These are phyloP conservation scores for Eumerus sabulonum DNA, from an alignment of 2,888 invertebrate genomes.

Conservation along the genomic window DNA sequence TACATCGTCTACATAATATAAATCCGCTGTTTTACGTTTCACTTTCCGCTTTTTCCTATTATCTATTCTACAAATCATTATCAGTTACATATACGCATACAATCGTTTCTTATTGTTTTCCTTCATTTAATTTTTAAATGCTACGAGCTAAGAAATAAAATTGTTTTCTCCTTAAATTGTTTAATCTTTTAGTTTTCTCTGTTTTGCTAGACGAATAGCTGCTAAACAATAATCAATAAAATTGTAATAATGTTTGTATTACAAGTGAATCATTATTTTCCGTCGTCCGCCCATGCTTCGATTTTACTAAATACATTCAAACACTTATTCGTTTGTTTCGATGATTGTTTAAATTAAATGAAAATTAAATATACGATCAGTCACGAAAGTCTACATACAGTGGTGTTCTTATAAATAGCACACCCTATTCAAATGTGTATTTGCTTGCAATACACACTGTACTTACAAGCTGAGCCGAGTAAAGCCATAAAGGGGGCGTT, in stretches of 20 bases:
- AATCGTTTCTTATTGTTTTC: slow-evolving; percentile 33
- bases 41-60: slow-evolving; percentile 28
- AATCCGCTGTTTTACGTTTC: slow-evolving; percentile 49
- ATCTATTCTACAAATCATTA: slow-evolving; percentile 67
- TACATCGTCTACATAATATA: slow-evolving; percentile 39
- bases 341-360: slow-evolving; percentile 20
- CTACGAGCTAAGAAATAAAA: slow-evolving; percentile 45
- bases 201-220: slow-evolving; percentile 45
- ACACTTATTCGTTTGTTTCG: neutral
- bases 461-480: too few relatives aligned
- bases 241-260: slow-evolving; percentile 18
- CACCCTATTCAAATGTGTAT: too few relatives aligned
- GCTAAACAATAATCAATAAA: slow-evolving; percentile 55
- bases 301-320: slow-evolving; percentile 3
- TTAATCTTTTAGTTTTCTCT: too few relatives aligned
- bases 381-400: too few relatives aligned
- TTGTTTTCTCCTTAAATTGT: too few relatives aligned
- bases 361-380: slow-evolving; percentile 36
- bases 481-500: too few relatives aligned
- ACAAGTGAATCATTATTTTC: slow-evolving; percentile 39
- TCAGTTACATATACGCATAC: slow-evolving; percentile 54
- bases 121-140: slow-evolving; percentile 35
- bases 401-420: too few relatives aligned
- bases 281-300: slow-evolving; percentile 11
- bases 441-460: too few relatives aligned